Conservation (phyloP, 2,797 vertebrate species). For the Gephyroberyx darwinii region DNA sequence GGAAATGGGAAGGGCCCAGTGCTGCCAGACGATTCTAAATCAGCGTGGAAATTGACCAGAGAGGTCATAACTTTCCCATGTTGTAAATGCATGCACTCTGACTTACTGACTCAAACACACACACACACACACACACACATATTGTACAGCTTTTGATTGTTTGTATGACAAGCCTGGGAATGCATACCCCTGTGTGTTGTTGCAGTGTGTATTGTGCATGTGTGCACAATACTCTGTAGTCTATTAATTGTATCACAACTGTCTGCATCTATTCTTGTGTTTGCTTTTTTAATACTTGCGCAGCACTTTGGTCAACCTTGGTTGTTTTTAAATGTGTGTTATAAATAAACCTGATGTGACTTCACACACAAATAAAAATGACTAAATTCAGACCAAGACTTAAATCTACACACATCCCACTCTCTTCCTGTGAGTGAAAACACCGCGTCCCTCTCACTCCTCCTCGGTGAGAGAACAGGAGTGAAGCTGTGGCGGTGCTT, state of each 20-base stretch:
- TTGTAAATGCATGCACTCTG: constrained; percentile 18
- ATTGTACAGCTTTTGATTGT: neutral
- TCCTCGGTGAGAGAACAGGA: constrained; percentile 24
- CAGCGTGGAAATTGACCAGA: constrained; percentile 47
- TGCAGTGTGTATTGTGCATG: too few relatives aligned
- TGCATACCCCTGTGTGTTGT: too few relatives aligned
- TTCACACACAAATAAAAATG: neutral
- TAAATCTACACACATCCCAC: constrained; percentile 31
- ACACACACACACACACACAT: constrained; percentile 3
- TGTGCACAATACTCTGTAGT: too few relatives aligned
- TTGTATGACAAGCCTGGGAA: too few relatives aligned
- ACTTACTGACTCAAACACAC: constrained; percentile 11
- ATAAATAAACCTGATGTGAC: too few relatives aligned
- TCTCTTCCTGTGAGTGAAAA: constrained; percentile 16
- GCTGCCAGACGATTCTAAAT: constrained; percentile 53
- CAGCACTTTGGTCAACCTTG: too few relatives aligned
- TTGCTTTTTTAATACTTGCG: too few relatives aligned
- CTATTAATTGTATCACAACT: too few relatives aligned
- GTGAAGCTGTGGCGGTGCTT: constrained; percentile 25
- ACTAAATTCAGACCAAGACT: neutral
- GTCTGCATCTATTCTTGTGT: too few relatives aligned
- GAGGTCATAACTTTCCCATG: constrained; percentile 74
- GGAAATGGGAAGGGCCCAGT: constrained; percentile 72
- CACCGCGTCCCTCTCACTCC: constrained; percentile 25
- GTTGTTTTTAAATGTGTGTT: too few relatives aligned